Evolutionary conservation across 2,113 vertebrate species (phyloP).

Genomic region (Peromyscus leucopus): DNA sequence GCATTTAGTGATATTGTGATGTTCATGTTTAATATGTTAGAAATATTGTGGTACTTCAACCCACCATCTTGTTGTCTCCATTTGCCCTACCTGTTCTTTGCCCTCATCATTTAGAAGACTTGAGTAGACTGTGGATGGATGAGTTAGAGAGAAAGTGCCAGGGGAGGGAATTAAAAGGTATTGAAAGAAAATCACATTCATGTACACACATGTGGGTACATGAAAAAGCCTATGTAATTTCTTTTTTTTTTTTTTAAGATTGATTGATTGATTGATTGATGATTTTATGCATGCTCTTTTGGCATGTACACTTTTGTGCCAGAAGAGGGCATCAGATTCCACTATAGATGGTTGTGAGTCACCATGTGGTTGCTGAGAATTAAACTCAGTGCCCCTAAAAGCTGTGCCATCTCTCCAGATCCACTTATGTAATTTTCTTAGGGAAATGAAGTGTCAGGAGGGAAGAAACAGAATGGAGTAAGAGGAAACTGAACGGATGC

Average conservation of each 20-base stretch:
- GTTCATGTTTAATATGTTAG: not conserved
- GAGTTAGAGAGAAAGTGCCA: not conserved
- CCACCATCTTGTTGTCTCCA: not conserved
- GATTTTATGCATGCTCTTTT: not conserved
- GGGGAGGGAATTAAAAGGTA: not conserved
- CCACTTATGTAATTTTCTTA: not conserved
- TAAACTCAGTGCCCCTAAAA: not conserved
- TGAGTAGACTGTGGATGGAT: not conserved
- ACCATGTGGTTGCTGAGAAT: not conserved
- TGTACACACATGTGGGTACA: not conserved
- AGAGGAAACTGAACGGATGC: not conserved
- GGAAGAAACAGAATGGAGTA: not conserved
- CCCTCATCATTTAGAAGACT: not conserved
- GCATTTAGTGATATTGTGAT: not conserved
- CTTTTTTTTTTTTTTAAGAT: not conserved
- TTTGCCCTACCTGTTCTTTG: not conserved
- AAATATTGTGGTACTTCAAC: not conserved
- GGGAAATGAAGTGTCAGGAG: not conserved
- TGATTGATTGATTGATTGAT: too few species aligned
- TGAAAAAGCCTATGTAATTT: not conserved
- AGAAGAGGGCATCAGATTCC: not conserved
- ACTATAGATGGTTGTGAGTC: not conserved
- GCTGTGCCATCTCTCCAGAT: not conserved
- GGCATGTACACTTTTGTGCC: not conserved
- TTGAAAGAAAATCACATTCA: not conserved